Conservation (phyloP, 2,888 invertebrate species). For the Patella pellucida region DNA sequence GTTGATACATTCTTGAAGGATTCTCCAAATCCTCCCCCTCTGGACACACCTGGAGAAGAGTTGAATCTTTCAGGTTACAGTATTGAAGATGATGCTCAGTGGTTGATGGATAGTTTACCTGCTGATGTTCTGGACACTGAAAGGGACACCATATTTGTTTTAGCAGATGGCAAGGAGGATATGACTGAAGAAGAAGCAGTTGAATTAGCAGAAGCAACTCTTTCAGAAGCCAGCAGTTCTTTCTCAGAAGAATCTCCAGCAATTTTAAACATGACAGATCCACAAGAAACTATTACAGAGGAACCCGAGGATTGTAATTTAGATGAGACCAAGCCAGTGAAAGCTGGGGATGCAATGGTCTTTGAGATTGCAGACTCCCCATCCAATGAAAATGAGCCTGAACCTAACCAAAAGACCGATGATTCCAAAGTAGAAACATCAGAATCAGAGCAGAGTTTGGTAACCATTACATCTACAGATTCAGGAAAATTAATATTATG, state of each 20-base stretch:
- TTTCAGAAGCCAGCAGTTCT: conserved; percentile 22
- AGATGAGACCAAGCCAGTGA: too few species aligned
- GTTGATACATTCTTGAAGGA: not conserved
- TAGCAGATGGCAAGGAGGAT: conserved; percentile 48
- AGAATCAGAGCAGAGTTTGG: too few species aligned
- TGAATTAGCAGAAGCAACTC: conserved; percentile 46
- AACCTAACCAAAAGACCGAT: too few species aligned
- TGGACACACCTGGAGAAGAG: conserved; percentile 15
- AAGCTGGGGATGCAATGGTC: too few species aligned
- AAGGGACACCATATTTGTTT: conserved; percentile 46
- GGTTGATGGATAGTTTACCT: conserved; percentile 34
- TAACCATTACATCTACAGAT: too few species aligned
- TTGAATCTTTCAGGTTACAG: not conserved
- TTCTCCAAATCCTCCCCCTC: conserved; percentile 8
- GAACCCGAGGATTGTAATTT: too few species aligned
- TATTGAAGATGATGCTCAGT: conserved; percentile 7
- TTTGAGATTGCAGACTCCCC: too few species aligned
- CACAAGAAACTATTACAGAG: too few species aligned
- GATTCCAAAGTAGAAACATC: too few species aligned
- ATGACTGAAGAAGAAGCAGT: conserved; percentile 55
- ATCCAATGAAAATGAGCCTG: too few species aligned
- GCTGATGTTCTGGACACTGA: conserved; percentile 34
- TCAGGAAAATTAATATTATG: not conserved
- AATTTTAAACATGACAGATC: too few species aligned
- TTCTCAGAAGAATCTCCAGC: not conserved